phyloP scores from a whole-genome alignment of 2,797 vertebrate species.

The Poeciliopsis turneri region DNA sequence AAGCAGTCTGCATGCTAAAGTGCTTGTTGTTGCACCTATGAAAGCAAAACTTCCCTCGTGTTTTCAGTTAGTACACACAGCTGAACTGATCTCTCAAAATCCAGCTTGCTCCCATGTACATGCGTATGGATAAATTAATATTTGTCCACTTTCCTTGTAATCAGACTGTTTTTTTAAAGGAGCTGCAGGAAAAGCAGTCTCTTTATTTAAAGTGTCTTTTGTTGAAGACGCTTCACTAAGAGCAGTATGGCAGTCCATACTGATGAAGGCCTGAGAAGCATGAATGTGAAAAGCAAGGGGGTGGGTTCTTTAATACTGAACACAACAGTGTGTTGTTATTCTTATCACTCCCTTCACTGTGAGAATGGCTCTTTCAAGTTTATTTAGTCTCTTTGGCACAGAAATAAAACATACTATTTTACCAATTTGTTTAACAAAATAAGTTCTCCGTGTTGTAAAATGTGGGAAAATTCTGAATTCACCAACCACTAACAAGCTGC shows the following conservation, averaged over 20 bases:
- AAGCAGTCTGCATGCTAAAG: neutral
- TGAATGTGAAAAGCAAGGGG: conserved; percentile 34
- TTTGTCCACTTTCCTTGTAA: conserved; percentile 5
- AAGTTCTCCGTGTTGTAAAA: neutral
- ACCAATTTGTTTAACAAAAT: conserved; percentile 24
- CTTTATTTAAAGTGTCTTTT: conserved; percentile 39
- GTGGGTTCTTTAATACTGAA: conserved; percentile 37
- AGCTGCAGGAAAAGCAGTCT: conserved; percentile 6
- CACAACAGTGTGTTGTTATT: conserved; percentile 62
- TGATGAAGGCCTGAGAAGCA: conserved; percentile 46
- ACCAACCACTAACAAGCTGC: neutral
- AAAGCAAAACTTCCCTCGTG: neutral
- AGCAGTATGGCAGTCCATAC: conserved; percentile 54
- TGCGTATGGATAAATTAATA: neutral
- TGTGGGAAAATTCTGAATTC: neutral
- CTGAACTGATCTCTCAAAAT: neutral
- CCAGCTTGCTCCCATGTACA: neutral
- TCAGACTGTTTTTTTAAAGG: conserved; percentile 3
- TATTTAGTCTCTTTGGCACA: conserved; percentile 22
- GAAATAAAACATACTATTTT: conserved; percentile 33
- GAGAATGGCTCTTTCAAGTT: conserved; percentile 44
- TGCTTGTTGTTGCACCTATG: neutral
- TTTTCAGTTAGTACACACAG: neutral
- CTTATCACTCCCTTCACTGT: conserved; percentile 46
- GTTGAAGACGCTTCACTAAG: conserved; percentile 18